Evolutionary conservation across 2,797 vertebrate species (phyloP), one percentile per base, ranked within the genome.

Genomic region (Sphenodon punctatus): DNA sequence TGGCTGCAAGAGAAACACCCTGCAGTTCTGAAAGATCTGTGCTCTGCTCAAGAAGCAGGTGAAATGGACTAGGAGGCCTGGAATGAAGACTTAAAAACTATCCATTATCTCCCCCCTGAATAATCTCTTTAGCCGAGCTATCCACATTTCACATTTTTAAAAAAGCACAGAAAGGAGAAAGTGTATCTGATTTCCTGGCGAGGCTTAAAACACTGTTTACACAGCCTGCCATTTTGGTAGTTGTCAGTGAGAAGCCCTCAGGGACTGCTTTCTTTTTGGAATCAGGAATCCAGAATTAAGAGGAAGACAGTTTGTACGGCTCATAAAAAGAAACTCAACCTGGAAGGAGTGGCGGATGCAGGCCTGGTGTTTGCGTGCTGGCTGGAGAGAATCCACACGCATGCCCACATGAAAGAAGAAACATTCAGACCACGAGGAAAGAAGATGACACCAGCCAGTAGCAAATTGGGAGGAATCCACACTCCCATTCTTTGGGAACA

Each of bases 321-420:
- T 82, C 63, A 66, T 48, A 66, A 86, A 77, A 75, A 1, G 1
- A 87, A 85, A 84, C 23, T 61, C 84, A 68, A 78, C n/a, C 56
- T 78, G 77, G 27, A 84, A 76, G 45, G n/a, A 80, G 30, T 10
- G 14, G 68, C 1, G 81, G 32, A 32, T n/a, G 10, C 46, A 19
- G 27, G 1, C 2, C 10, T 9, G 68, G 17, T 22, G 3, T 32
- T 41, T 16, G 43, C 67, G 48, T 66, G n/a, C n/a, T n/a, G n/a
- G n/a, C n/a, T n/a, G n/a, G n/a, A n/a, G n/a, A n/a, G n/a, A n/a
- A n/a, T n/a, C n/a, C n/a, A n/a, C n/a, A n/a, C n/a, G n/a, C n/a
- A n/a, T n/a, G n/a, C n/a, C 56, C 17, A 10, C 2, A 23, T 1
- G n/a, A n/a, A 71, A 78, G 78, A 19, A 22, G 56, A 4, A 22